Evolutionary conservation across 2,797 vertebrate species (phyloP), one percentile per base, ranked within the genome.

Genomic region (Spondyliosoma cantharus): DNA sequence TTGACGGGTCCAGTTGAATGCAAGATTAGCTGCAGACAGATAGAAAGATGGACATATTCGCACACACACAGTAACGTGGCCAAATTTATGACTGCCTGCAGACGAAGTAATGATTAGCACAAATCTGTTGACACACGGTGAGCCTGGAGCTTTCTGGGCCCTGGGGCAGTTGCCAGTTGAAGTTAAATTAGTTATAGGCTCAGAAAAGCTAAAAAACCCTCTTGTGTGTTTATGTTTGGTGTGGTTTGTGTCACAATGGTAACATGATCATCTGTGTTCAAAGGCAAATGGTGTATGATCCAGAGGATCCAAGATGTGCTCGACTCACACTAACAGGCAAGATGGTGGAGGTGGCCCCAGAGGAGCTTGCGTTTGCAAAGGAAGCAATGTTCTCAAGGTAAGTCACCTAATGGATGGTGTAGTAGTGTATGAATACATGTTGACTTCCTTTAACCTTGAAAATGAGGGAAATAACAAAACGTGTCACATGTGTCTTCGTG

Each of bases 301-400:
- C 95, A 0, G 96, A 97, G 72, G 96, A 97, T 86, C 95, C 95
- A 7, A 94, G 95, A 84, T 98, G 97, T 43, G 82, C 94, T 85
- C 93, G 95, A 78, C 91, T 98, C 80, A 97, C 95, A 1, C 92
- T 98, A 45, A 96, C 67, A 3, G 97, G 97, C 83, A 96, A 94
- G 92, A 96, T 98, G 96, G 93, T 96, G 63, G 87, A 84, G 0
- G 96, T 98, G 64, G 86, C 87, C 58, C 91, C 92, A 0, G 95
- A 96, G 86, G 97, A 97, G 94, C 82, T 93, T 4, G 94, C 94
- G 54, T 97, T 97, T 92, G 97, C 96, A 83, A 96, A 96, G 87
- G 95, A 97, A 87, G 96, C 97, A n/a, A 87, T 98, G 94, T 98
- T 97, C 92, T 97, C 97, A 78, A 97, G 97, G 97, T 98, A 78